A percentile compares a stretch with the other conserved stretches of the same genome.
phyloP scores from a whole-genome alignment of 1,140 invertebrate species.

The Orussus abietinus region DNA sequence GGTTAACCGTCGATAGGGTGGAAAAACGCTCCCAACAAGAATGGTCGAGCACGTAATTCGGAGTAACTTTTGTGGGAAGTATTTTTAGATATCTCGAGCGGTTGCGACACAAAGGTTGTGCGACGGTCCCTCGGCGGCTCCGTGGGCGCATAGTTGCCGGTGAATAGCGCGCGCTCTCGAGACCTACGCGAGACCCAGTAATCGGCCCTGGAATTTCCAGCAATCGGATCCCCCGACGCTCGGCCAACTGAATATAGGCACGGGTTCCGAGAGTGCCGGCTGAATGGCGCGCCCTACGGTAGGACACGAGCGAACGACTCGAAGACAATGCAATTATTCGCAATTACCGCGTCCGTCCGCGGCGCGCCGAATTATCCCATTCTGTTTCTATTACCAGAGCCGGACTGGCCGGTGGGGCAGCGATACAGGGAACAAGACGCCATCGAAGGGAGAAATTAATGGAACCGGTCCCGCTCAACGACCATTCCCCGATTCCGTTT shows the following conservation, averaged over 20 bases:
- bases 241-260: conserved; percentile 7
- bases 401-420: no score
- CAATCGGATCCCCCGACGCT: conserved; percentile 19
- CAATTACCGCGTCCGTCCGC: conserved; percentile 51
- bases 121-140: no score
- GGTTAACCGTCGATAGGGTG: no score
- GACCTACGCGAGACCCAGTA: conserved; percentile 26
- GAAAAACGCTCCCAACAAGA: no score
- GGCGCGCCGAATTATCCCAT: conserved; percentile 47
- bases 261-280: conserved; percentile 6
- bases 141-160: no score
- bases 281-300: conserved; percentile 5
- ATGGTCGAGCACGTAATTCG: no score
- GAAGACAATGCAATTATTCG: conserved; percentile 56
- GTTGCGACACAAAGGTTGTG: no score
- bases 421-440: conserved; percentile 8
- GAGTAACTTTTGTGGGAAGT: no score
- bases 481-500: no score
- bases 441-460: conserved; percentile 23
- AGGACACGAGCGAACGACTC: conserved; percentile 44
- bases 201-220: conserved; percentile 35
- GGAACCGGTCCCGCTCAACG: conserved; percentile 19
- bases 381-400: conserved; percentile 45
- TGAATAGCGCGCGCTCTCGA: no score
- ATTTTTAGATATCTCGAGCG: no score